Evolutionary conservation across 2,797 vertebrate genomes (phyloP), one percentile per base, ranked within the genome.

Genomic region (Glyptemys insculpta): DNA sequence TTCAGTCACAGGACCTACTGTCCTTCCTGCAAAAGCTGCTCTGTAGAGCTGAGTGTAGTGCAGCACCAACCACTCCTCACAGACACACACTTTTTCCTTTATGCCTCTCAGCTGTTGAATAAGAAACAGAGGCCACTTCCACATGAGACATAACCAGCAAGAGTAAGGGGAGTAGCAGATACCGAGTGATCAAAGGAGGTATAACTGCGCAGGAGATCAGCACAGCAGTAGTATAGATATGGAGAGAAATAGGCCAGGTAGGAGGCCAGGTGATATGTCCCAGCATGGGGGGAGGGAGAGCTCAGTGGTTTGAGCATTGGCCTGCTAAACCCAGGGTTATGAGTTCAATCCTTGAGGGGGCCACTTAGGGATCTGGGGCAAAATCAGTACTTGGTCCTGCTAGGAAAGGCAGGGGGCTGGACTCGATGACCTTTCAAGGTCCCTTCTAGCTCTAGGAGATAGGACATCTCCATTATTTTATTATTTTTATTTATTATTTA

Each of bases 31-130:
- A 79, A n/a, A 85, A 49, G 41, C 23, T 76, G 41, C 37, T 41
- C 1, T 86, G 56, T 18, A 83, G 65, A 37, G 8, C n/a, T 87
- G 59, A 79, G 47, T 49, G 27, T 8, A 19, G 7, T 56, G 29
- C 0, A 0, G 3, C 50, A 31, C 34, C 8, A 14, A 34, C 8
- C 16, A 19, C 18, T n/a, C n/a, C 5, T n/a, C n/a, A 37, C n/a
- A 68, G 19, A 68, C n/a, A 68, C 14, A 2, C 31, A 54, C 81
- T 49, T 37, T 78, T 23, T 57, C 16, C 59, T 79, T 41, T 57
- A 11, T 76, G 47, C 25, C 65, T 89, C 29, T 41, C 52, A 78
- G 68, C 5, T 5, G 12, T 79, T 74, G 47, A 65, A 79, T 89
- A 76, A 53, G 57, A 65, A 16, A 37, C n/a, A 6, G 85, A 25